These are phyloP conservation scores for Melanotaenia nigrans DNA, from an alignment of 2,797 vertebrate species.

Conservation along the genomic window DNA sequence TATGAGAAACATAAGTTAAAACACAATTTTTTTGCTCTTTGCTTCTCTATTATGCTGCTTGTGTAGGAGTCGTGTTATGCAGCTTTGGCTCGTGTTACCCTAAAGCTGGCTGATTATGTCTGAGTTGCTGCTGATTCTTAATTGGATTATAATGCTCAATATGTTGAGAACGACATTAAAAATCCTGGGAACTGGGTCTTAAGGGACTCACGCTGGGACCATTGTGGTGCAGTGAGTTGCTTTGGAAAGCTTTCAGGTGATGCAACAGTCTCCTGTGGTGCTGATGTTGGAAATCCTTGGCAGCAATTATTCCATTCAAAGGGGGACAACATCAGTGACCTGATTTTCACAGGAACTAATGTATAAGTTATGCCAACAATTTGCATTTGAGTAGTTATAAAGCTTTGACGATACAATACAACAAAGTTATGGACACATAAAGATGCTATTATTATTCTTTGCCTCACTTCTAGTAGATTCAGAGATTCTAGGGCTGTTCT, in stretches of 20 bases:
- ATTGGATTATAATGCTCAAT: conserved; percentile 41
- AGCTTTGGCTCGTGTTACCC: conserved; percentile 8
- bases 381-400: conserved; percentile 3
- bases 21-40: background rate
- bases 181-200: conserved; percentile 1
- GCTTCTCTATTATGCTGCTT: background rate
- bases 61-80: background rate
- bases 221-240: conserved; percentile 15
- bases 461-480: background rate
- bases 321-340: background rate
- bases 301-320: conserved; percentile 10
- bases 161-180: conserved; percentile 12
- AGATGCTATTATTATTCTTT: background rate
- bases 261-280: background rate
- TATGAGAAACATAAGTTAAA: background rate
- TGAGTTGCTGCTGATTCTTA: conserved; percentile 35
- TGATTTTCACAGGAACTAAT: conserved; percentile 4
- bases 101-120: conserved; percentile 22
- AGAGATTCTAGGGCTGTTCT: background rate
- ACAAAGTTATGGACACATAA: background rate
- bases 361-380: background rate
- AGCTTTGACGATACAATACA: no score
- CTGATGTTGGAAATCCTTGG: background rate
- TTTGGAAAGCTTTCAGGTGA: conserved; percentile 19
- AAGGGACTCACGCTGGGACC: conserved; percentile 42